Evolutionary conservation across 2,113 vertebrate genomes (phyloP).

Genomic region (Rattus rattus): DNA sequence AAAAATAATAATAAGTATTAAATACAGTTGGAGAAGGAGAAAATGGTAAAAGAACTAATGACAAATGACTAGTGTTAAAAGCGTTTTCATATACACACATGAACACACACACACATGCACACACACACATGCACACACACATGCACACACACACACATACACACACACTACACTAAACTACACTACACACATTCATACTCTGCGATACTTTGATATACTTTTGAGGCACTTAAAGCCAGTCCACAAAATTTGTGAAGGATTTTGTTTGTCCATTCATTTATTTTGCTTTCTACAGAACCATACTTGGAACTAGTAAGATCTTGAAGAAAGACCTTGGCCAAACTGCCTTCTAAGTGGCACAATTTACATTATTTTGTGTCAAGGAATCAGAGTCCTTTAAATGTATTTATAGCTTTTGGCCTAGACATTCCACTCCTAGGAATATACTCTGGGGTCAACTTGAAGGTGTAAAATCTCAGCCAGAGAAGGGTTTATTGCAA

Average conservation of each 20-base stretch:
- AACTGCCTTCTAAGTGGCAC: background rate
- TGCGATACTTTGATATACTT: background rate
- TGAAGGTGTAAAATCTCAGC: conserved; percentile 15
- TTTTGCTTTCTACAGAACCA: background rate
- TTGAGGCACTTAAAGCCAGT: background rate
- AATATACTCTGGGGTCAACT: background rate
- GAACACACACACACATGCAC: background rate
- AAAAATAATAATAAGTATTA: no score
- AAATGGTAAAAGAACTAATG: background rate
- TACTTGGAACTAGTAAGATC: background rate
- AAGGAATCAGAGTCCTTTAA: background rate
- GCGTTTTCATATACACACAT: fast-evolving
- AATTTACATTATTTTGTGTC: background rate
- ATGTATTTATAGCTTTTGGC: conserved; percentile 31
- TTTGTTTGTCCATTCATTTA: background rate
- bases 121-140: background rate
- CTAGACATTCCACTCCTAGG: conserved; percentile 19
- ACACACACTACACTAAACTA: background rate
- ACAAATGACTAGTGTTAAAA: background rate
- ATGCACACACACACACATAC: background rate
- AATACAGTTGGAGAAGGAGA: background rate
- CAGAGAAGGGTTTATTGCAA: background rate
- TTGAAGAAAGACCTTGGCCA: background rate
- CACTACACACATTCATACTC: background rate
- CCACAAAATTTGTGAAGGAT: background rate